phyloP scores from a whole-genome alignment of 2,888 invertebrate species.

The Sycophila texana region DNA sequence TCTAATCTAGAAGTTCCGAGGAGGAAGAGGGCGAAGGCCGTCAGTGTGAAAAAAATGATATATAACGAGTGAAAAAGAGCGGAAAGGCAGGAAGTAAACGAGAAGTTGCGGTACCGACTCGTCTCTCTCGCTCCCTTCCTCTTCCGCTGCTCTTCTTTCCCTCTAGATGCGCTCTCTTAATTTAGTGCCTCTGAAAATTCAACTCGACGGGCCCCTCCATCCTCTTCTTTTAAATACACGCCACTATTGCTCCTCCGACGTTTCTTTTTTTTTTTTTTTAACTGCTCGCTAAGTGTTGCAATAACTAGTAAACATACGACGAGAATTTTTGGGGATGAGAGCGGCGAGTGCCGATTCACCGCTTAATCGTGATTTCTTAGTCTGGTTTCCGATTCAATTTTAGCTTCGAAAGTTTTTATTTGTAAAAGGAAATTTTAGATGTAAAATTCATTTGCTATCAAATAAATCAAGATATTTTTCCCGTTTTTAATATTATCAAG shows the following conservation, averaged over 20 bases:
- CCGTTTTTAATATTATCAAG: no score
- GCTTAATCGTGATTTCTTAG: slow-evolving; percentile 46
- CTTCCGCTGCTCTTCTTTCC: not conserved
- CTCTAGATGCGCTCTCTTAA: slow-evolving; percentile 59
- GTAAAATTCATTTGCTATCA: no score
- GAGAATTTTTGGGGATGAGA: slow-evolving; percentile 16
- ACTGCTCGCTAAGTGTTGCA: slow-evolving; percentile 45
- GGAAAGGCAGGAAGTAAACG: slow-evolving; percentile 42
- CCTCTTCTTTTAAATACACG: slow-evolving; percentile 48
- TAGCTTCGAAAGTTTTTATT: no score
- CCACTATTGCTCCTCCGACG: slow-evolving; percentile 39
- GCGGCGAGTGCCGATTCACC: slow-evolving; percentile 3
- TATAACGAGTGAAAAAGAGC: slow-evolving; percentile 8
- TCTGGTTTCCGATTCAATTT: slow-evolving; percentile 7
- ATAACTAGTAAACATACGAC: slow-evolving; percentile 33
- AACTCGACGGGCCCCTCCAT: slow-evolving; percentile 65
- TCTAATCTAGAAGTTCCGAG: not conserved
- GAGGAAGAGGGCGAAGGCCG: not conserved
- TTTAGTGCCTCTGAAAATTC: slow-evolving; percentile 73
- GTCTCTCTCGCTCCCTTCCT: slow-evolving; percentile 37
- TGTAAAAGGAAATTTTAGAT: no score
- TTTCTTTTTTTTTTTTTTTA: slow-evolving; percentile 26
- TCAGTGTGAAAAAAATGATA: slow-evolving; percentile 26
- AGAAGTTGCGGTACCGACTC: slow-evolving; percentile 48
- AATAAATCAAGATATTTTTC: no score